Conservation (phyloP, 2,888 invertebrate species). For the Ennomos fuscantarius region DNA sequence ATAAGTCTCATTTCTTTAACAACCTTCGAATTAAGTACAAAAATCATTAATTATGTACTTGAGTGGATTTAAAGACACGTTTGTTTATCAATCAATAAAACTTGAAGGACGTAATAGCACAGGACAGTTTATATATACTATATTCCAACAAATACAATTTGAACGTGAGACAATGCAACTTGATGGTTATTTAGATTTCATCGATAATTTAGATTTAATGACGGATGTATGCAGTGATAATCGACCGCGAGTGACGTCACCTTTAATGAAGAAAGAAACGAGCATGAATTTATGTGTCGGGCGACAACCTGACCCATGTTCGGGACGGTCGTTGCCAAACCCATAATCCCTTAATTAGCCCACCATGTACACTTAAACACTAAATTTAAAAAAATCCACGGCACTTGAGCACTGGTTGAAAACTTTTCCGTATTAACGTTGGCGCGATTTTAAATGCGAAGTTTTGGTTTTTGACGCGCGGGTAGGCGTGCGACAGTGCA, state of each 20-base stretch:
- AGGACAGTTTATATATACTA: constrained; percentile 38
- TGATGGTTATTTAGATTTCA: constrained; percentile 38
- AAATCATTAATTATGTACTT: constrained; percentile 35
- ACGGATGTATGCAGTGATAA: constrained; percentile 54
- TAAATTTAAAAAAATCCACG: constrained; percentile 39
- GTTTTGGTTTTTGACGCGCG: constrained; percentile 41
- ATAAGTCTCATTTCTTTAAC: constrained; percentile 4
- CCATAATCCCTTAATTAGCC: constrained; percentile 75
- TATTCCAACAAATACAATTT: constrained; percentile 38
- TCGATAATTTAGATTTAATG: constrained; percentile 44
- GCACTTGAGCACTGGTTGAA: constrained; percentile 53
- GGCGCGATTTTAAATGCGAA: constrained; percentile 40
- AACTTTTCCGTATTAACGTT: constrained; percentile 34
- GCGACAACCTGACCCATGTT: constrained; percentile 66
- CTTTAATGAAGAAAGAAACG: constrained; percentile 73
- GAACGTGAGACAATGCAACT: constrained; percentile 73
- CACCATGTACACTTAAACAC: constrained; percentile 52
- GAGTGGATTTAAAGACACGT: constrained; percentile 46
- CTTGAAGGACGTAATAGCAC: constrained; percentile 56
- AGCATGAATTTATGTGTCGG: constrained; percentile 69
- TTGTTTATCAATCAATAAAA: constrained; percentile 64
- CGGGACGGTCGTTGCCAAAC: constrained; percentile 65
- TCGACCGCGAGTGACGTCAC: constrained; percentile 79
- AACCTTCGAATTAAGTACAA: constrained; percentile 17
- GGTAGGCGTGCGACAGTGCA: constrained; percentile 42